Base-by-base conservation (phyloP, 2,797 vertebrate species). In the Crocodylus rhombifer region DNA sequence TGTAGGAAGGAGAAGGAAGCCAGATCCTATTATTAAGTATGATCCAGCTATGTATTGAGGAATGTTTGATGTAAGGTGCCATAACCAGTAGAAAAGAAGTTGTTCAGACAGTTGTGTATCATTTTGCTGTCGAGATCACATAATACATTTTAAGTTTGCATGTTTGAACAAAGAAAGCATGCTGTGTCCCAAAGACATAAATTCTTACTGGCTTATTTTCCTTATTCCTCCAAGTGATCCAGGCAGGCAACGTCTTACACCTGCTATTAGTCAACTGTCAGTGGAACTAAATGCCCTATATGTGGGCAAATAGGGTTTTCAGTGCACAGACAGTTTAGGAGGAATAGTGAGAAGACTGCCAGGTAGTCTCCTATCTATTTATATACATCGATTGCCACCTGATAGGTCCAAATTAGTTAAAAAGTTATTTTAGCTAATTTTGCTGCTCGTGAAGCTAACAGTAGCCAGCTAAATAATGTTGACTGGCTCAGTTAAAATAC, bases 131-230 rank as follows among this genome's bases (percentile, higher is more conserved):
- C 96, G 93, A 95, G 78, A 95, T 82, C 9, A 10, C 88, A 83
- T 95, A 78, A 88, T 86, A 92, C 76, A 65, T 92, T 96, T 95
- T 74, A 36, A 88, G 77, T 82, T 88, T 88, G 92, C 95, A 0
- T 95, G 95, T 96, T 96, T 87, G 89, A 58, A 95, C 96, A 96
- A 73, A 74, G 89, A 91, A 95, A 90, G 93, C 95, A 95, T 56
- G 94, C 91, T 91, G 89, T 96, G 88, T 96, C 96, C 95, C 89
- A 93, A 89, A 97, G 95, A 97, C 84, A 94, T 93, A 92, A 89
- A 96, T 96, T 96, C 94, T 96, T 95, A 62, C 42, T 84, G 82
- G 6, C 92, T 95, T 85, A 87, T 93, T 89, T 91, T 90, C 93
- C 91, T 86, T 89, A 92, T 94, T 84, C 92, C 96, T 86, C 94